Base-by-base conservation (phyloP, 2,113 vertebrate species). In the Percina caprodes region DNA sequence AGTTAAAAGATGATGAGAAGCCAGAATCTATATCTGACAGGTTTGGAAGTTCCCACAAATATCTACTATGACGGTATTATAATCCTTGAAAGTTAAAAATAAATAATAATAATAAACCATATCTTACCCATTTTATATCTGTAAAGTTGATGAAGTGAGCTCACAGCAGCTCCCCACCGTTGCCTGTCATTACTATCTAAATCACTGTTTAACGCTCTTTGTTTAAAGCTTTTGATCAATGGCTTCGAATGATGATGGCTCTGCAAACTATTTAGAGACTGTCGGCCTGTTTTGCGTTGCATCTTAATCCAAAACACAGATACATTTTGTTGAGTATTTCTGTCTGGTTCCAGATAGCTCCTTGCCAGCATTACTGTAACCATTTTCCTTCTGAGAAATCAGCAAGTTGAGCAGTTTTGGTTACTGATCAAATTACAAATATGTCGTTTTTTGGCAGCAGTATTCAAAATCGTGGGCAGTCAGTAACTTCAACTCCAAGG, bases 401-500 rank as follows among this genome's bases (percentile, higher is more conserved):
- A 75, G 88, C 61, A 54, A 88, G 82, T 80, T 68, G 79, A 86
- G 84, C 80, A 85, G 70, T 85, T 87, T 84, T 83, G 86, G 84
- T 89, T 61, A 51, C 74, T 55, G 79, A 92, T 93, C 91, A 85
- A 82, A 91, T 90, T 92, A 93, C 91, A 92, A 92, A 93, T 89
- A 84, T 91, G 87, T 86, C 87, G 85, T 86, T 92, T 85, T 88
- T 76, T 89, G 92, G 87, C 85, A 65, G 51, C 69, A 68, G 74
- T 52, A 80, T 69, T 75, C 61, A 45, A 88, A 85, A 81, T 49
- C 89, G 81, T 81, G 66, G 90, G 86, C 87, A 80, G 88, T 77
- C 80, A 79, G 82, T 58, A 58, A 69, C 87, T 88, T 85, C 63
- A 30, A 69, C 86, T 86, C 85, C 81, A 76, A 88, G 84, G 83